Percentiles rank a stretch among this genome's conserved stretches.
phyloP scores from a whole-genome alignment of 2,113 vertebrate genomes.

The Clarias gariepinus region DNA sequence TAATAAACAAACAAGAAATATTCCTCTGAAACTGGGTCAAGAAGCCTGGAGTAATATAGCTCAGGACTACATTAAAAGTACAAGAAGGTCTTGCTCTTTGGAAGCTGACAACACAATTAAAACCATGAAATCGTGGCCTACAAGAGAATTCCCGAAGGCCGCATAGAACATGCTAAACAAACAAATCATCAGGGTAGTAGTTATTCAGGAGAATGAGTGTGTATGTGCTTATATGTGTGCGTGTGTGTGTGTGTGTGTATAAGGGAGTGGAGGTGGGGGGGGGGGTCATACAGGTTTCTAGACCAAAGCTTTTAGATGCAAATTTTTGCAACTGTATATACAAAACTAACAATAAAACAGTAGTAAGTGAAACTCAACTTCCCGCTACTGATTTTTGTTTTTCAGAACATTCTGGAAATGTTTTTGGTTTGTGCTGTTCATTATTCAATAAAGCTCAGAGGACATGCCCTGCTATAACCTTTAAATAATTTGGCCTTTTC shows the following conservation, averaged over 20 bases:
- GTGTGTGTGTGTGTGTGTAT: too few relatives aligned
- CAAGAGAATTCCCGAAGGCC: neutral
- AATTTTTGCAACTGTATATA: neutral
- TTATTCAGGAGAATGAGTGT: too few relatives aligned
- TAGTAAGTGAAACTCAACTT: neutral
- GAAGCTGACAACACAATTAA: neutral
- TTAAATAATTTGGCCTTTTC: too few relatives aligned
- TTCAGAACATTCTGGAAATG: neutral
- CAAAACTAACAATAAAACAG: neutral
- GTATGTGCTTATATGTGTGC: too few relatives aligned
- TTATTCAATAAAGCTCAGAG: neutral
- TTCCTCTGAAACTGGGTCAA: too few relatives aligned
- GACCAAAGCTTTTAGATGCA: neutral
- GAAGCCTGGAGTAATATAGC: too few relatives aligned
- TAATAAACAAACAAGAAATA: too few relatives aligned
- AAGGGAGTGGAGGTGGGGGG: neutral
- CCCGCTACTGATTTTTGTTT: neutral
- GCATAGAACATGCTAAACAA: neutral
- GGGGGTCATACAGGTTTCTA: neutral
- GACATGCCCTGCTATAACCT: too few relatives aligned
- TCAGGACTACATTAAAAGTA: too few relatives aligned
- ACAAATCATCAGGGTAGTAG: too few relatives aligned
- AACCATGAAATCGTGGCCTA: neutral
- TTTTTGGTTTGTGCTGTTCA: neutral
- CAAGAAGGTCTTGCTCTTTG: too few relatives aligned